A percentile compares a stretch with the other conserved stretches of the same genome.
Conservation (phyloP, 2,113 vertebrate genomes). For the Centrocercus urophasianus region DNA sequence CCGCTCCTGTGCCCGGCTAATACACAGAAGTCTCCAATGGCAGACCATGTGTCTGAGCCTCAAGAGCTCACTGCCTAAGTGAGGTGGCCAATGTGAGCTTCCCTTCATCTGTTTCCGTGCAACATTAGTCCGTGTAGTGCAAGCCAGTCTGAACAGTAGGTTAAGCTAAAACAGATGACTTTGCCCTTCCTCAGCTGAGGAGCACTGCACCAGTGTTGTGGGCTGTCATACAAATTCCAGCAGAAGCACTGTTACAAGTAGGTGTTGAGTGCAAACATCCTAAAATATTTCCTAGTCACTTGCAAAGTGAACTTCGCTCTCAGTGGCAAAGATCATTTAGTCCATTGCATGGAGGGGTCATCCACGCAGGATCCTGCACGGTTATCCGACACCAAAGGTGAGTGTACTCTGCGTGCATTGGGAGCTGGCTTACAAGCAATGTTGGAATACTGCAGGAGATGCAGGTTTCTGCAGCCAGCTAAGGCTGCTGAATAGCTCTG, state of each 20-base stretch:
- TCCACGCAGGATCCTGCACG: not conserved
- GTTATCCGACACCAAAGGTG: not conserved
- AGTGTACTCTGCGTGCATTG: not conserved
- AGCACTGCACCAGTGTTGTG: not conserved
- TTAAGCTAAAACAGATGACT: constrained; percentile 7
- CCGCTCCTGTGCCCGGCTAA: constrained; percentile 4
- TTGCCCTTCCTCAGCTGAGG: not conserved
- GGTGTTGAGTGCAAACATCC: not conserved
- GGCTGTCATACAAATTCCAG: not conserved
- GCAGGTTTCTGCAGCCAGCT: not conserved
- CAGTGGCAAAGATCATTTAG: not conserved
- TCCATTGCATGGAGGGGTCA: not conserved
- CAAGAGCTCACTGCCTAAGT: not conserved
- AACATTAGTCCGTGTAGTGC: not conserved
- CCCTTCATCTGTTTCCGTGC: not conserved
- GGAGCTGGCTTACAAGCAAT: not conserved
- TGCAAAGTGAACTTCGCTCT: not conserved
- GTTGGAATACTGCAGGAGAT: not conserved
- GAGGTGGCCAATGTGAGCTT: not conserved
- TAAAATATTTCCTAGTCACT: not conserved
- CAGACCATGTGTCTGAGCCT: not conserved
- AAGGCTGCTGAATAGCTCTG: not conserved
- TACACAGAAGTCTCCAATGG: not conserved
- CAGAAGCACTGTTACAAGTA: not conserved
- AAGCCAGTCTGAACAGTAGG: not conserved